phyloP scores from a whole-genome alignment of 2,888 invertebrate species.

The Platynereis dumerilii region DNA sequence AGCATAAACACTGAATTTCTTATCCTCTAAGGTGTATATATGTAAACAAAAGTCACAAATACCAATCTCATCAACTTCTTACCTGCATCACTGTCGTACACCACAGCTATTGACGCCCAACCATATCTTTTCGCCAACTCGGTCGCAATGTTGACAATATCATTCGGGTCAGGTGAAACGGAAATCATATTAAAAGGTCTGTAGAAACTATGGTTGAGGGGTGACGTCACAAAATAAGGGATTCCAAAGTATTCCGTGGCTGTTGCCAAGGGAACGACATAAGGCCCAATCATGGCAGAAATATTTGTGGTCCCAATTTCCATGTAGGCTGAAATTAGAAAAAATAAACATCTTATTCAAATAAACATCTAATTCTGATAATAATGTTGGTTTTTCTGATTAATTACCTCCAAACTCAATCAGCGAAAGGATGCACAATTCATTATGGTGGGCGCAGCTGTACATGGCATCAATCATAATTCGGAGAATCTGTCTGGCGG shows the following conservation, averaged over 20 bases:
- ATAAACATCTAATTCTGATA: too few relatives aligned
- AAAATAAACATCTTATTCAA: neutral
- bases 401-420: too few relatives aligned
- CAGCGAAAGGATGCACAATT: too few relatives aligned
- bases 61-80: too few relatives aligned
- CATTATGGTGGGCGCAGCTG: too few relatives aligned
- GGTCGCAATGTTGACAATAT: conserved; percentile 27
- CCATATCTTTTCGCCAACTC: conserved; percentile 24
- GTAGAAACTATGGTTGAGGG: conserved; percentile 18
- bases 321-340: conserved; percentile 32
- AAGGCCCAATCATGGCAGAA: conserved; percentile 51
- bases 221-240: conserved; percentile 53
- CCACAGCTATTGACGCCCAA: conserved; percentile 27
- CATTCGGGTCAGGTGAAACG: conserved; percentile 28
- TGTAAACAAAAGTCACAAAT: too few relatives aligned
- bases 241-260: conserved; percentile 48
- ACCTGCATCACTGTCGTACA: conserved; percentile 33
- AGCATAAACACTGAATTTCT: too few relatives aligned
- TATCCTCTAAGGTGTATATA: too few relatives aligned
- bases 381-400: too few relatives aligned
- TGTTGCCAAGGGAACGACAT: conserved; percentile 43
- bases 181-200: conserved; percentile 32
- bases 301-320: conserved; percentile 37
- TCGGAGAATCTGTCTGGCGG: too few relatives aligned
- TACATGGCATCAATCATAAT: too few relatives aligned